Base-by-base conservation (phyloP, 2,113 vertebrate species). In the Cryptotis parvus region DNA sequence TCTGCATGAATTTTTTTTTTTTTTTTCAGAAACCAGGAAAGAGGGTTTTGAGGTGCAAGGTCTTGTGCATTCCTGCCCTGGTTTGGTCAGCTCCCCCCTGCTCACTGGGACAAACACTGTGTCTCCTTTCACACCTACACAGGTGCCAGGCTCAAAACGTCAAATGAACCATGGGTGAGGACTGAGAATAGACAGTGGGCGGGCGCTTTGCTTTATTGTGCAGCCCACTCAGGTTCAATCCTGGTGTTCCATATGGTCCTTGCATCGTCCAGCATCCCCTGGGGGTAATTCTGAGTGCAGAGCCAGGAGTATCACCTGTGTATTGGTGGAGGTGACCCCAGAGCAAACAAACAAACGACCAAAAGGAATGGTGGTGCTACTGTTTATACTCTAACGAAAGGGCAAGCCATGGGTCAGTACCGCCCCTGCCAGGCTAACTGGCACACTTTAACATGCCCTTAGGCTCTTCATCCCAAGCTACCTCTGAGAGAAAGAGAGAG, bases 311-410 rank as follows among this genome's bases (percentile, higher is more conserved):
- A 49, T 9, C 45, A 9, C 45, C 45, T 10, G 9, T 12, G 9
- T 49, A 49, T 49, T 49, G 45, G 10, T 49, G 45, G 45, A 14
- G 10, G 45, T 49, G 45, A 49, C 45, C 45, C 45, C n/a, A n/a
- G n/a, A n/a, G 14, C 45, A 49, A 49, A 49, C 45, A 49, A 49
- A 49, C 45, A 49, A 49, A 49, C 10, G 1, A 2, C 31, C 66
- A 1, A 0, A 9, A 29, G 41, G 4, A 16, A 45, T 27, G 7
- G 0, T 1, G 11, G 11, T 0, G 61, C 37, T n/a, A 43, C 61
- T 72, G 16, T n/a, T 63, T 6, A 26, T 1, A 22, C 7, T 10
- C 8, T 49, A 52, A 20, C 65, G 31, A 49, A n/a, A 24, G 3
- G 2, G 26, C 29, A 26, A 2, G 20, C 55, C 49, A 18, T 69